Evolutionary conservation across 2,113 vertebrate species (phyloP), one percentile per base, ranked within the genome.

Genomic region (Balaenoptera acutorostrata): DNA sequence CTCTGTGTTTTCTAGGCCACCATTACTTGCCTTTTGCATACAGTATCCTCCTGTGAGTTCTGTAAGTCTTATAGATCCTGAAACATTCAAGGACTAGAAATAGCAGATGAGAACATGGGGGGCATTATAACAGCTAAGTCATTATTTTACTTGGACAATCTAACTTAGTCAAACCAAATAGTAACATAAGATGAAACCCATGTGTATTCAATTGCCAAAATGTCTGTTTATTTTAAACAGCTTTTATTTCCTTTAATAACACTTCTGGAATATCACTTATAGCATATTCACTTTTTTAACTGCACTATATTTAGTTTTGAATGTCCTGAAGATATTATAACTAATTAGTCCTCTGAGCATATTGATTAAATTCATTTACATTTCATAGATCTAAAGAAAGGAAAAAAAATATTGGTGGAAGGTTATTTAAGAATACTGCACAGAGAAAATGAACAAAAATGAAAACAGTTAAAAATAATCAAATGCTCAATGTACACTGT

Each of bases 301-400:
- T 97, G 46, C 17, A 83, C 39, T 33, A 10, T 84, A 96, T 94
- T 92, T 86, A 71, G 61, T 72, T 97, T 97, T 77, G 95, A 92
- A 97, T 96, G 66, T 94, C 66, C 74, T 94, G 13, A 83, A 96
- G 49, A 92, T 93, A 96, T 94, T 93, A 96, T 44, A 97, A 27
- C n/a, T 98, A 98, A 98, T 97, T 97, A 95, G 20, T 92, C 44
- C 46, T 92, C 29, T 91, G 75, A 96, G 83, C 17, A 39, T 96
- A 97, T 97, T 97, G 78, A 96, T 97, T 97, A 98, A 88, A 97
- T 96, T 89, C 80, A 96, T 97, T 97, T 98, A 91, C 27, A 94
- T 93, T 94, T 64, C 44, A 59, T 63, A 93, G 5, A 8, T 90
- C 20, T 12, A 44, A 0, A 84, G 33, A 93, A 55, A 97, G 66